Conservation (phyloP, 2,113 vertebrate genomes). For the Bambusicola thoracicus region DNA sequence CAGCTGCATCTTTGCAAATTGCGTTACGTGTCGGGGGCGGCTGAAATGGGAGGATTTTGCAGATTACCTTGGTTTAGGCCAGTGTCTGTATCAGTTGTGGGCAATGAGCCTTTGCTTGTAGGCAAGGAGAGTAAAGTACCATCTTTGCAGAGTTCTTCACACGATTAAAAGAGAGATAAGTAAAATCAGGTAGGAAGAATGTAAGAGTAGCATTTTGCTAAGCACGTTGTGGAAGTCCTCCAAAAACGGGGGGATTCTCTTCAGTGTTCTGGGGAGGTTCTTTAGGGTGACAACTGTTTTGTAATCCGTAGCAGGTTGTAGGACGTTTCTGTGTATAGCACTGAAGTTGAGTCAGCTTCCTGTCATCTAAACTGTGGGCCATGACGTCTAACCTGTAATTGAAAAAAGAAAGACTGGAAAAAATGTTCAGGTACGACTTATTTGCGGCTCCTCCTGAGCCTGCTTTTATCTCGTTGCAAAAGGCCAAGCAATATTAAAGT, state of each 20-base stretch:
- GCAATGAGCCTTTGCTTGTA: constrained; percentile 29
- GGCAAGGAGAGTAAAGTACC: neutral
- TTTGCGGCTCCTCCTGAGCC: neutral
- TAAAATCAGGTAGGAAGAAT: neutral
- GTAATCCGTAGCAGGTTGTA: neutral
- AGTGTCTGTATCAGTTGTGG: neutral
- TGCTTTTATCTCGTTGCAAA: neutral
- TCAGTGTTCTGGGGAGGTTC: neutral
- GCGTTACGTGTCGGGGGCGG: neutral
- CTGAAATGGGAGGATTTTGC: constrained; percentile 51
- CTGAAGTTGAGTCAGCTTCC: neutral
- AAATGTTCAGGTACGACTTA: neutral
- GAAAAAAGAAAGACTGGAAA: neutral
- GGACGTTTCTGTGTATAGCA: neutral
- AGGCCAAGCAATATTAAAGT: neutral
- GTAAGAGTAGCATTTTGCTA: neutral
- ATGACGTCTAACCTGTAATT: neutral
- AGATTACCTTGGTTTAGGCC: neutral
- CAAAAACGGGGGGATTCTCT: neutral
- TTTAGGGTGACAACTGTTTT: neutral
- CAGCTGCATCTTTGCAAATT: constrained; percentile 27
- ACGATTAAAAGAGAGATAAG: neutral
- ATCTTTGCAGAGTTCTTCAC: neutral
- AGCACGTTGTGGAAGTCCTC: neutral
- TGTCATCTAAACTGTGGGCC: neutral